Conservation (phyloP, 2,888 invertebrate species). For the Cryptosula pallasiana region DNA sequence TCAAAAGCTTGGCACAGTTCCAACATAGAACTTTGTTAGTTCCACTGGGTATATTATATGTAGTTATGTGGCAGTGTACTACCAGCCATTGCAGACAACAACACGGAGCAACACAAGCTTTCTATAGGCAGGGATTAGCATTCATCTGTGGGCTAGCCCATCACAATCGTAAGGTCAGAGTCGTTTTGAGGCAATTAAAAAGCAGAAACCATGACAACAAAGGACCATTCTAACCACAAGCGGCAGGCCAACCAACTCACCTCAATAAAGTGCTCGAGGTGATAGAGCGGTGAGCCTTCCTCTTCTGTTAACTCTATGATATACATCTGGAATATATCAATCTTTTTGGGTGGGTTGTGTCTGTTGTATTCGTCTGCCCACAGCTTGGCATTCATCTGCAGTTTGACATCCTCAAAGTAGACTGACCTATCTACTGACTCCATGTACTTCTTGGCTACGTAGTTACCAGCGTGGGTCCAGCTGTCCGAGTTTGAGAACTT, state of each 20-base stretch:
- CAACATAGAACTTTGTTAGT: no score
- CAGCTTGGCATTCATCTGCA: constrained; percentile 62
- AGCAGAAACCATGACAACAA: no score
- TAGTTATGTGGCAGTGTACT: no score
- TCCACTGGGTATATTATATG: no score
- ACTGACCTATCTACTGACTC: constrained; percentile 55
- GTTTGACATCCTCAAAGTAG: constrained; percentile 59
- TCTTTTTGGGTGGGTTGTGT: constrained; percentile 59
- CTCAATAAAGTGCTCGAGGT: constrained; percentile 60
- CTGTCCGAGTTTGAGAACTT: constrained; percentile 50
- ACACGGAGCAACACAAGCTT: no score
- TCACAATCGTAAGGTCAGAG: no score
- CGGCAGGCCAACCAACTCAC: neutral
- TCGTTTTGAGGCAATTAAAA: no score
- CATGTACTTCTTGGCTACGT: constrained; percentile 59
- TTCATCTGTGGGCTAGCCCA: no score
- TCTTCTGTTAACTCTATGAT: constrained; percentile 57
- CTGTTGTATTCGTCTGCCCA: constrained; percentile 61
- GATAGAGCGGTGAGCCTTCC: constrained; percentile 53
- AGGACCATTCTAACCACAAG: no score
- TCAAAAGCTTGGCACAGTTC: no score
- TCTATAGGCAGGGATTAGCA: no score
- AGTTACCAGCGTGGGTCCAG: constrained; percentile 58
- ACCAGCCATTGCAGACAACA: no score
- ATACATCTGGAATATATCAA: constrained; percentile 60